Evolutionary conservation across 2,113 vertebrate genomes (phyloP), one percentile per base, ranked within the genome.

Genomic region (Nothoprocta perdicaria): DNA sequence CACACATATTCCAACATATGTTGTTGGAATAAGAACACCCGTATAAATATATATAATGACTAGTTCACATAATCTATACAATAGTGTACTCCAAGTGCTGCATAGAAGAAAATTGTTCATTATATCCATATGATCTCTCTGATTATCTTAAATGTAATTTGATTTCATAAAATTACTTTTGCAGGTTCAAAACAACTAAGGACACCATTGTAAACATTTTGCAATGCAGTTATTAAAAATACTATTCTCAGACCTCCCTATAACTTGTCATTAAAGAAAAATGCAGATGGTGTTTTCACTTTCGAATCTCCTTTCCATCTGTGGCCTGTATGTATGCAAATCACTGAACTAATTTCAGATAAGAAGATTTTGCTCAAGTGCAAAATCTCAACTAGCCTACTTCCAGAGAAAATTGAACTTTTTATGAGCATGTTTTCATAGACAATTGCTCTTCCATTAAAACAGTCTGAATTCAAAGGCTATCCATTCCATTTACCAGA

Each of bases 261-360:
- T 65, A 92, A 85, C 45, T 89, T 92, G 48, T 91, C 86, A 86
- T 95, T 95, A 91, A 95, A 94, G 80, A 86, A 27, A 92, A 96
- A 95, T 80, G 82, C 90, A 97, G 88, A 95, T 94, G 92, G 52
- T 92, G 48, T 11, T 94, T 89, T 94, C 75, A 88, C 69, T 95
- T 95, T 80, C 89, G 88, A 89, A 94, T 86, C 48, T 93, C 43
- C 68, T 88, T 94, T 90, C 91, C 89, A 95, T 96, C 92, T 95
- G 92, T 76, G 66, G 33, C 78, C 62, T 81, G 61, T 43, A 84
- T 91, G 77, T 89, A 94, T 94, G 92, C 84, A 95, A 93, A 94
- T 95, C 95, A 93, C 80, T 41, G 80, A 95, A 96, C 90, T 94
- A 93, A 94, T 94, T 95, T 95, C 77, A 90, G 77, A 94, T 89